Base-by-base conservation (phyloP, 2,113 vertebrate genomes). In the Epinephelus cyanopodus region DNA sequence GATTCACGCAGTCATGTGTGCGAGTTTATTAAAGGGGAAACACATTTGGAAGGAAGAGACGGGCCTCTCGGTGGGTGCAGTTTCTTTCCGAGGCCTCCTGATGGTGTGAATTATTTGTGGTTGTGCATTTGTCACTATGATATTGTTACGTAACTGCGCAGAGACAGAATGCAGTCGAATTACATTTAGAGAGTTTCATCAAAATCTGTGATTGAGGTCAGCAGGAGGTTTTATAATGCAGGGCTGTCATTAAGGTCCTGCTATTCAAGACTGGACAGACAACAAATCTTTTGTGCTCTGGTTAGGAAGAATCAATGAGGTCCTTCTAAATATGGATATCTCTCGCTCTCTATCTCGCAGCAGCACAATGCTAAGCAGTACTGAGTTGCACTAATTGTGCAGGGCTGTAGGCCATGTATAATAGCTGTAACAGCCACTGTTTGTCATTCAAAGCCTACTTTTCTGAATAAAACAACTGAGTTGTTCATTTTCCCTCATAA, bases 241-340 rank as follows among this genome's bases (percentile, higher is more conserved):
- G 61, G 48, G 25, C 84, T 86, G 78, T 90, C 66, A 75, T 86
- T 72, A 70, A 88, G 57, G 70, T 65, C 83, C 29, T 3, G n/a
- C 83, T 82, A 85, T 89, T 90, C 77, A 86, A 81, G 67, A 63
- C 75, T 54, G 77, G 84, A 81, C 65, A 79, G 58, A 93, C 92
- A 93, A 90, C 77, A 84, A 80, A 84, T 83, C 90, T 76, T 88
- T 87, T 93, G 92, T 94, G 78, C 84, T 73, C 72, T 48, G 8
- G 82, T 85, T 78, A 45, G 73, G 60, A 71, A 80, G 88, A 92
- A 91, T 92, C 91, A 92, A 88, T 89, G 89, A 89, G 77, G 67
- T 77, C 89, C 83, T 89, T 94, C 83, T 93, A 88, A 90, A 87
- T 84, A 89, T 92, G 85, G 86, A 87, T 81, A 79, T 52, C 74